Evolutionary conservation across 2,797 vertebrate species (phyloP), one percentile per base, ranked within the genome.

Genomic region (Crypturellus tataupa): DNA sequence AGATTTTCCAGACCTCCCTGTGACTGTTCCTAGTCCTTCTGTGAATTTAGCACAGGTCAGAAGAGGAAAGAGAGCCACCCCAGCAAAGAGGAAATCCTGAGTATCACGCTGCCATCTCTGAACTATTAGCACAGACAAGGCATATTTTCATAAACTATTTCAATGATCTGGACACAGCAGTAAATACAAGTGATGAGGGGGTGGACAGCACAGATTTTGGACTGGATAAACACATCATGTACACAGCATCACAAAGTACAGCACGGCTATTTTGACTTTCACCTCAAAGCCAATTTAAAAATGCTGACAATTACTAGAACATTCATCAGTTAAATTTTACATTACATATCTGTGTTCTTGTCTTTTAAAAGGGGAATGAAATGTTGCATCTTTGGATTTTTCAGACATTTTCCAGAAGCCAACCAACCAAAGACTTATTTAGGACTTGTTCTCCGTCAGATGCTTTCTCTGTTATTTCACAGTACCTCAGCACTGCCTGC

Each of bases 391-490:
- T 90, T 87, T 91, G 87, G 81, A 78, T 85, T 67, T 91, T 92
- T 98, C 99, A 99, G 72, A 97, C 58, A 29, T 98, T 98, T 94
- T 99, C 99, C 95, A 99, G 97, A 90, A 99, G 98, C 99, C 99
- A 99, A 53, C 97, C 96, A 81, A 99, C 99, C 53, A 99, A 98
- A 29, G 99, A 96, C 87, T 94, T 95, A 76, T 87, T 95, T 37
- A 93, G 85, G 81, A 86, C 75, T n/a, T 95, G 97, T 67, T 98
- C 98, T 85, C 96, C 96, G 80, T 97, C 78, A 33, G 96, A 53
- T 7, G 62, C 87, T 21, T 93, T 95, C 65, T 97, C 98, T 15
- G 53, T 12, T 49, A 97, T 98, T 78, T 99, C 99, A 49, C 98
- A 99, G 89, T 99, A 99, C 59, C 97, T 98, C 96, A 99, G 97